Percentiles rank a stretch among this genome's conserved stretches.
Conservation (phyloP, 2,888 invertebrate species). For the Bedellia somnulentella region DNA sequence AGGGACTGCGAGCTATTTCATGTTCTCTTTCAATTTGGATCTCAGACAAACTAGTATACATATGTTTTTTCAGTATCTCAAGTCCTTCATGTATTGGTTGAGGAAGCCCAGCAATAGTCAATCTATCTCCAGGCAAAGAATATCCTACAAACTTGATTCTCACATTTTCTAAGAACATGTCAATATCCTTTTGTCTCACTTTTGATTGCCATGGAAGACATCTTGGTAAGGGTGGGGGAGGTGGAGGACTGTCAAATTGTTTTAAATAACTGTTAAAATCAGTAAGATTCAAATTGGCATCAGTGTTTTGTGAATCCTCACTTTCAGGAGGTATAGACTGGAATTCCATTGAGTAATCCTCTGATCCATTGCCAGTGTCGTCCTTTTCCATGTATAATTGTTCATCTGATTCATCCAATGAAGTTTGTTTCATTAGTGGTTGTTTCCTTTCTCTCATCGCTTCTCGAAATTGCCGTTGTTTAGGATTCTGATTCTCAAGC, state of each 20-base stretch:
- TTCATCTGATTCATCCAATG: slow-evolving; percentile 78
- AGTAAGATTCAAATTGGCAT: slow-evolving; percentile 29
- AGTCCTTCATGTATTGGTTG: slow-evolving; percentile 97
- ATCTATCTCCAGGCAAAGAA: slow-evolving; percentile 81
- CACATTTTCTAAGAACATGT: slow-evolving; percentile 87
- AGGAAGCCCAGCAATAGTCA: slow-evolving; percentile 91
- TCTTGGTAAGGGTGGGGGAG: slow-evolving; percentile 47
- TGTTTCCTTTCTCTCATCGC: slow-evolving; percentile 68
- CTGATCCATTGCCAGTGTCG: slow-evolving; percentile 62
- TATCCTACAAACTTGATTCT: slow-evolving; percentile 96
- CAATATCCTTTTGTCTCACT: slow-evolving; percentile 91
- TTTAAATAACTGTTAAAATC: slow-evolving; percentile 45
- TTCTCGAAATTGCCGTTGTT: slow-evolving; percentile 62
- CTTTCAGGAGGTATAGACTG: slow-evolving; percentile 51
- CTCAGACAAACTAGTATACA: slow-evolving; percentile 92
- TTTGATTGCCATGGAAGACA: slow-evolving; percentile 96
- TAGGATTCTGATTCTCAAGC: slow-evolving; percentile 81
- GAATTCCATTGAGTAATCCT: slow-evolving; percentile 64
- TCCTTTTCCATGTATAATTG: slow-evolving; percentile 75
- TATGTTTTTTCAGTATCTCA: slow-evolving; percentile 85
- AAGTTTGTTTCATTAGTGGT: slow-evolving; percentile 90
- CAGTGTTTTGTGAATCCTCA: slow-evolving; percentile 24
- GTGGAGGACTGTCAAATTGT: slow-evolving; percentile 47
- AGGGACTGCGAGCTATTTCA: slow-evolving; percentile 87
- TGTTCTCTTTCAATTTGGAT: slow-evolving; percentile 89